A percentile compares a stretch with the other conserved stretches of the same genome.
These are phyloP conservation scores for Stigmatopora nigra DNA, from an alignment of 2,113 vertebrate genomes.

Conservation along the genomic window DNA sequence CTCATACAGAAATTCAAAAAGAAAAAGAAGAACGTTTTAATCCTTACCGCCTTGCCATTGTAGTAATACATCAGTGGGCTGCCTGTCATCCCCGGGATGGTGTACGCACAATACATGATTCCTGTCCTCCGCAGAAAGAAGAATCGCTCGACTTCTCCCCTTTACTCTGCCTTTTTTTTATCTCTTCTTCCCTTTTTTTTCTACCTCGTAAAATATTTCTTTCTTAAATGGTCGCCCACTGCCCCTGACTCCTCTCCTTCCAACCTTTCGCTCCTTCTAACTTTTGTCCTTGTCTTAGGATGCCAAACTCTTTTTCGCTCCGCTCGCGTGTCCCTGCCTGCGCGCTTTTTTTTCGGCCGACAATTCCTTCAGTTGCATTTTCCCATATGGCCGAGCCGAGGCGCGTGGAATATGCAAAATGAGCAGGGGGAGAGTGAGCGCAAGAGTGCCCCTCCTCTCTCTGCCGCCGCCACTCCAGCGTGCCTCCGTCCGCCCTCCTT, in stretches of 20 bases:
- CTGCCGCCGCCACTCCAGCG: slow-evolving; percentile 8
- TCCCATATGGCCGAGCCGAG: slow-evolving; percentile 92
- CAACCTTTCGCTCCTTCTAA: slow-evolving; percentile 65
- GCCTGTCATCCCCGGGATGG: slow-evolving; percentile 88
- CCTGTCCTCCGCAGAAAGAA: slow-evolving; percentile 39
- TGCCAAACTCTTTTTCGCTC: slow-evolving; percentile 72
- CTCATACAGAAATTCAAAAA: slow-evolving; percentile 17
- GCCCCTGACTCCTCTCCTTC: slow-evolving; percentile 19
- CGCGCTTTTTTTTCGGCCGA: slow-evolving; percentile 78
- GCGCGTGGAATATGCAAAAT: slow-evolving; percentile 91
- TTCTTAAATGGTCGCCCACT: slow-evolving; percentile 20
- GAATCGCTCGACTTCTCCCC: slow-evolving; percentile 21
- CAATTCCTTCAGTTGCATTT: slow-evolving; percentile 96
- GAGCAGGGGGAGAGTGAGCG: slow-evolving; percentile 74
- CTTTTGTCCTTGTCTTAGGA: slow-evolving; percentile 65
- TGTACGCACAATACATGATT: slow-evolving; percentile 92
- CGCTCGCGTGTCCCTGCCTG: slow-evolving; percentile 65
- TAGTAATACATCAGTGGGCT: slow-evolving; percentile 94
- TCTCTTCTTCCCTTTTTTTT: too few species aligned
- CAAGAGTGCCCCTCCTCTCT: slow-evolving; percentile 55
- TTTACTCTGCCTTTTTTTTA: slow-evolving; percentile 2
- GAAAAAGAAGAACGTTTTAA: not conserved
- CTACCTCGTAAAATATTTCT: not conserved
- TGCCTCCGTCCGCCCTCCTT: not conserved
- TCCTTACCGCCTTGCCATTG: slow-evolving; percentile 93